Conservation (phyloP, 2,797 vertebrate species). For the Xiphophorus birchmanni region DNA sequence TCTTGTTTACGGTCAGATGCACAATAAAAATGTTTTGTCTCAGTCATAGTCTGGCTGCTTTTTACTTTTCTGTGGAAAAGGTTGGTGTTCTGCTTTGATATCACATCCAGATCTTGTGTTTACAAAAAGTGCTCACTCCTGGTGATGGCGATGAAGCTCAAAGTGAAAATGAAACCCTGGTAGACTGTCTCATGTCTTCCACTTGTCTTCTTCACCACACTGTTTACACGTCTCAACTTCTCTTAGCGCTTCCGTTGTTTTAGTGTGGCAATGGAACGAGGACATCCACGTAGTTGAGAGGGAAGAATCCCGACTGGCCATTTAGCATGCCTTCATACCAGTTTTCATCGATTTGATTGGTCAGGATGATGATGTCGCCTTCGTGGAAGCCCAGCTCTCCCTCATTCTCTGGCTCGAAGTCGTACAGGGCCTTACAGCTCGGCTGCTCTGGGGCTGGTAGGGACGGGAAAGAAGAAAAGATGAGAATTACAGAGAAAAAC, state of each 20-base stretch:
- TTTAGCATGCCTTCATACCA: constrained; percentile 98
- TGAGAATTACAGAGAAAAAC: neutral
- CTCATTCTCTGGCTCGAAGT: constrained; percentile 97
- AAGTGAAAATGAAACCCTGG: constrained; percentile 62
- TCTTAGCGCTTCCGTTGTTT: constrained; percentile 28
- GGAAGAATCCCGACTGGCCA: constrained; percentile 97
- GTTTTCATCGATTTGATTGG: constrained; percentile 99
- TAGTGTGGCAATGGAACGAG: constrained; percentile 93
- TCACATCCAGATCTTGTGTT: constrained; percentile 57
- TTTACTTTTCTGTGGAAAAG: constrained; percentile 39
- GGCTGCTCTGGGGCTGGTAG: constrained; percentile 88
- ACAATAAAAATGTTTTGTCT: constrained; percentile 20
- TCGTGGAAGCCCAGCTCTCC: constrained; percentile 97
- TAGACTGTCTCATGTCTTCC: constrained; percentile 53
- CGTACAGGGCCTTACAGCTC: constrained; percentile 95
- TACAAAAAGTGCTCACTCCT: constrained; percentile 71
- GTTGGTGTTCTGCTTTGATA: constrained; percentile 59
- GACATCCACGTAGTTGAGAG: constrained; percentile 97
- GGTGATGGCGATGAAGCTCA: constrained; percentile 56
- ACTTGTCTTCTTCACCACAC: constrained; percentile 52
- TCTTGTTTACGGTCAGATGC: constrained; percentile 31
- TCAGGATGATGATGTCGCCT: constrained; percentile 96
- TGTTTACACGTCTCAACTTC: constrained; percentile 35
- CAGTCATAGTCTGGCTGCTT: constrained; percentile 27
- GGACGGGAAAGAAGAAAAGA: constrained; percentile 15